Evolutionary conservation across 2,113 vertebrate genomes (phyloP).

Genomic region (Tenebrosternarchus preto): DNA sequence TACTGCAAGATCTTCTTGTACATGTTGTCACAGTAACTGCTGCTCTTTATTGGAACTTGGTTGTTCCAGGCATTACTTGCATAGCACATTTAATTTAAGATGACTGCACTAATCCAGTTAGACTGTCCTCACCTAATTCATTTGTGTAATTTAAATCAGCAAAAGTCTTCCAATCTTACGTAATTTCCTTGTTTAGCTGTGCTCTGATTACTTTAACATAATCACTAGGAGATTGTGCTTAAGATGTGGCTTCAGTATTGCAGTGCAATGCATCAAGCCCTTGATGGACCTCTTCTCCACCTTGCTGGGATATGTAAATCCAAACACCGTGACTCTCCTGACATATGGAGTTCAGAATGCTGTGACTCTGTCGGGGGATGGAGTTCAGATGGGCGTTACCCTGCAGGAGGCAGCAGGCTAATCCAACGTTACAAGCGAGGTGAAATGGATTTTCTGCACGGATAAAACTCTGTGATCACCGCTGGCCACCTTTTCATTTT

Average conservation of each 20-base stretch:
- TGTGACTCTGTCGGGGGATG: neutral
- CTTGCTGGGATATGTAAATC: neutral
- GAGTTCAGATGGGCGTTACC: slow-evolving; percentile 16
- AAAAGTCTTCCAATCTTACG: no score
- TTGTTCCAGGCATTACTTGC: no score
- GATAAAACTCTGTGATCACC: slow-evolving; percentile 48
- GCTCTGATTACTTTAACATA: no score
- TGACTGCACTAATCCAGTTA: neutral
- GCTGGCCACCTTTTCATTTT: slow-evolving; percentile 32
- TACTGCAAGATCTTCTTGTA: no score
- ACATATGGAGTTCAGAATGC: neutral
- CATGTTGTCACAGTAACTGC: no score
- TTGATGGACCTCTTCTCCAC: neutral
- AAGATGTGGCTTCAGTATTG: neutral
- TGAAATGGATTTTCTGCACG: slow-evolving; percentile 74
- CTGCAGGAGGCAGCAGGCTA: slow-evolving; percentile 62
- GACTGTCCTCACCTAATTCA: neutral
- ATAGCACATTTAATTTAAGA: neutral
- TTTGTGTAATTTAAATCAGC: neutral
- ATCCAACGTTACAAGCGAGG: slow-evolving; percentile 54
- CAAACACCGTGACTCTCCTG: neutral
- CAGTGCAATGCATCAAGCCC: slow-evolving; percentile 5
- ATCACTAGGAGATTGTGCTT: neutral
- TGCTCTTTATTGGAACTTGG: no score
- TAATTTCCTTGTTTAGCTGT: no score